Evolutionary conservation across 2,797 vertebrate genomes (phyloP), one percentile per base, ranked within the genome.

Genomic region (Capromys pilorides): DNA sequence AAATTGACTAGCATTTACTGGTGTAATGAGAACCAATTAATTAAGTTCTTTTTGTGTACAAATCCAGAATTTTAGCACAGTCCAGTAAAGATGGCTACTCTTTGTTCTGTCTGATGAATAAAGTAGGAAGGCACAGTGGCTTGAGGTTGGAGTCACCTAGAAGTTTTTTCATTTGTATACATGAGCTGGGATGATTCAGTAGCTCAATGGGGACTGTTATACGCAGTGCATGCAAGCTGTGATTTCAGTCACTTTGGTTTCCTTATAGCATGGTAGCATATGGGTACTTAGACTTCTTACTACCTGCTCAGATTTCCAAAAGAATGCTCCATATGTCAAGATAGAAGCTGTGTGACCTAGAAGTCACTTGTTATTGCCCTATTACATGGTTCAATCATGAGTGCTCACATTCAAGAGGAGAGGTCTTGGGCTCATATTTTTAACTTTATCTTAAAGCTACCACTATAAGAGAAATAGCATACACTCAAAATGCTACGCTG

Each of bases 21-120:
- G 21, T 19, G 14, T 83, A 79, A 83, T 57, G 54, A 39, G 21
- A 86, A 26, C 14, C 16, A 59, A 62, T 83, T 62, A 49, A 82
- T 31, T 90, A 57, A 45, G 19, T 28, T 90, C 8, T 64, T 6
- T 39, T 19, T 49, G 28, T 36, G 19, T 78, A 12, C 2, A 54
- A 57, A 45, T 54, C 41, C 54, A 77, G 18, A 69, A 11, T 84
- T 92, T 78, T 31, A 84, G 80, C 16, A 33, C 11, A n/a, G 18
- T 69, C 0, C 1, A 69, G 5, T 36, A 39, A 49, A 19, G 54
- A 41, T 28, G 33, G 1, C 0, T 87, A 22, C 2, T 73, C 7
- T 92, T 4, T 83, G n/a, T 82, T 67, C 18, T 36, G 21, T 45
- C 39, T 78, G 16, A 33, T 89, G 16, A 9, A 64, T 83, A 41